A percentile compares a stretch with the other conserved stretches of the same genome.
phyloP scores from a whole-genome alignment of 2,888 invertebrate species.

The Pogonocherus hispidulus region DNA sequence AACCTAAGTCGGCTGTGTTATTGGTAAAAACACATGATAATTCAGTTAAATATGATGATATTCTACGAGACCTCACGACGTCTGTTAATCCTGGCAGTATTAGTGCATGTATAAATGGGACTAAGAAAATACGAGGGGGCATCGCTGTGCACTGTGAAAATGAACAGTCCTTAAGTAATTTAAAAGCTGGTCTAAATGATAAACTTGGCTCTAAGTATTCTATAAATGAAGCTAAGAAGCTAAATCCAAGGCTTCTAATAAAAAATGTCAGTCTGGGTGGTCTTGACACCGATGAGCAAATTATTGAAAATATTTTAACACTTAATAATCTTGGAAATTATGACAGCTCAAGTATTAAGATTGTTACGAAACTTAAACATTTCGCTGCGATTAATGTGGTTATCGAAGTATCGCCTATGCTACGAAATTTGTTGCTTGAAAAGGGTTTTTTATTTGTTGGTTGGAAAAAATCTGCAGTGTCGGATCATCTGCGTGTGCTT shows the following conservation, averaged over 20 bases:
- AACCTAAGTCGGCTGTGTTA: not conserved
- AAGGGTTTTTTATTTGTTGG: conserved; percentile 5
- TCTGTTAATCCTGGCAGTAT: not conserved
- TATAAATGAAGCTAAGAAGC: not conserved
- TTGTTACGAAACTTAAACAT: conserved; percentile 18
- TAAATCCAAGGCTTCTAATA: not conserved
- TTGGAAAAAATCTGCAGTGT: not conserved
- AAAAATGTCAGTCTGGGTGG: not conserved
- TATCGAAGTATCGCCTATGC: not conserved
- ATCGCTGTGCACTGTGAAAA: not conserved
- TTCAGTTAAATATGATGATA: not conserved
- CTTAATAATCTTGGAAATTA: not conserved
- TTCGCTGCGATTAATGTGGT: conserved; percentile 1
- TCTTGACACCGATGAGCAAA: not conserved
- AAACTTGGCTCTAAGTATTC: not conserved
- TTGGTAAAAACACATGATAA: not conserved
- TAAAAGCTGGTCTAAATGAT: not conserved
- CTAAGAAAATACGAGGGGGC: not conserved
- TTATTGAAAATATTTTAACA: not conserved
- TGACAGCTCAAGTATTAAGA: not conserved
- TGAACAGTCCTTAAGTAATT: not conserved
- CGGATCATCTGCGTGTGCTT: not conserved
- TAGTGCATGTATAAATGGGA: not conserved
- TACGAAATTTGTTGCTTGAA: not conserved
- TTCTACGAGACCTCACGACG: not conserved